Conservation (phyloP, 2,113 vertebrate genomes). For the Peromyscus californicus region DNA sequence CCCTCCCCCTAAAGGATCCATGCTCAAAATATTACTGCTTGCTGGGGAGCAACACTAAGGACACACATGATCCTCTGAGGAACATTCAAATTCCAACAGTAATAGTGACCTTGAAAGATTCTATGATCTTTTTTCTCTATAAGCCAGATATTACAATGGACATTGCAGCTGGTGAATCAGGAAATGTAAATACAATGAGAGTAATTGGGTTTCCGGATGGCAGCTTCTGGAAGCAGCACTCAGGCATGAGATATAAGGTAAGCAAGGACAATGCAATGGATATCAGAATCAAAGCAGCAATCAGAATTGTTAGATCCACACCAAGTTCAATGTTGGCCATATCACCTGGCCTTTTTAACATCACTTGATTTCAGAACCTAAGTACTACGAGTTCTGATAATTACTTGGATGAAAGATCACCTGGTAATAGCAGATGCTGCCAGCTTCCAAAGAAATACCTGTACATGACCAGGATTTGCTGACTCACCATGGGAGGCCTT, state of each 20-base stretch:
- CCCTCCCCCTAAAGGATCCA: not conserved
- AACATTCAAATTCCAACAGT: not conserved
- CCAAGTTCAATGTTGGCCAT: not conserved
- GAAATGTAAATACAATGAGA: not conserved
- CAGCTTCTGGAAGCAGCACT: not conserved
- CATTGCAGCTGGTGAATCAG: not conserved
- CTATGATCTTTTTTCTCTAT: not conserved
- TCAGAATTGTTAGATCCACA: not conserved
- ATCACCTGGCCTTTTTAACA: not conserved
- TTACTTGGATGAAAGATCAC: not conserved
- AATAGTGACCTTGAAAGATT: not conserved
- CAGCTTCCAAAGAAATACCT: not conserved
- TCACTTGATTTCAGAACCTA: not conserved
- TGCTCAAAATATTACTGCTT: not conserved
- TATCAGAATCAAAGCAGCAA: not conserved
- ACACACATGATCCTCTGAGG: not conserved
- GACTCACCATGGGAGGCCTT: too few relatives aligned
- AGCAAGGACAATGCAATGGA: not conserved
- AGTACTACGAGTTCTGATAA: not conserved
- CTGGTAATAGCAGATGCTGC: not conserved
- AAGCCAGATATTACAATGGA: not conserved
- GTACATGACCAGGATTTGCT: not conserved
- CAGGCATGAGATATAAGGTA: not conserved
- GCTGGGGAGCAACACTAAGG: not conserved
- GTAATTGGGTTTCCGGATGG: not conserved